These are phyloP conservation scores for Drosophila bipectinata DNA, from an alignment of 1,140 invertebrate genomes.

Conservation along the genomic window DNA sequence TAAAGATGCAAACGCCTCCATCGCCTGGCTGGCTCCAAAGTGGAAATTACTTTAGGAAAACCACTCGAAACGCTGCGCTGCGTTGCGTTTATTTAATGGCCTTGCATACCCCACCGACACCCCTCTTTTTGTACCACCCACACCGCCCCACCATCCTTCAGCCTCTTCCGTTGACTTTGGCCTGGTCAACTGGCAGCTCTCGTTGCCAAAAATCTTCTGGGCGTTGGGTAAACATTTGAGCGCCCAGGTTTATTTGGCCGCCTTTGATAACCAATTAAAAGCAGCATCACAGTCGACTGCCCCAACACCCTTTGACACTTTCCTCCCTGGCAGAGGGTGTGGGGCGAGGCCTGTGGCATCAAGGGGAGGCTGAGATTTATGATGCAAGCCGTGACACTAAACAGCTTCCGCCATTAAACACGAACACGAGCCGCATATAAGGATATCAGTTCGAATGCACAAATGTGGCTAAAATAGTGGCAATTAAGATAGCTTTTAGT, in stretches of 20 bases:
- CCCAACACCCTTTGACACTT: slow-evolving; percentile 65
- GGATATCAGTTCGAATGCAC: slow-evolving; percentile 14
- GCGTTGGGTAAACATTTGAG: slow-evolving; percentile 55
- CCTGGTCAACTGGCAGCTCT: slow-evolving; percentile 45
- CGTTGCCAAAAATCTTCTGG: slow-evolving; percentile 49
- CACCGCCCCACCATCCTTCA: not conserved
- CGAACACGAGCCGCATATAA: slow-evolving; percentile 56
- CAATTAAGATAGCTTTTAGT: not conserved
- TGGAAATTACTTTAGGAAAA: slow-evolving; percentile 73
- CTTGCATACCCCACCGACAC: slow-evolving; percentile 15
- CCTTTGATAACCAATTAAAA: slow-evolving; percentile 58
- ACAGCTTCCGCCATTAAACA: slow-evolving; percentile 81
- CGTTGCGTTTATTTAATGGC: slow-evolving; percentile 75
- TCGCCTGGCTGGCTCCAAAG: slow-evolving; percentile 62
- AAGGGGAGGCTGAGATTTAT: slow-evolving; percentile 57
- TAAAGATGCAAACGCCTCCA: slow-evolving; percentile 64
- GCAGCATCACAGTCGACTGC: slow-evolving; percentile 48
- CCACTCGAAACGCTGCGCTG: slow-evolving; percentile 65
- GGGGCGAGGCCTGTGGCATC: not conserved
- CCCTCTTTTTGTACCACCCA: not conserved
- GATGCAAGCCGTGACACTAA: slow-evolving; percentile 70
- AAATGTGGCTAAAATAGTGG: not conserved
- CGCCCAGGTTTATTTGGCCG: slow-evolving; percentile 53
- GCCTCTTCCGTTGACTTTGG: slow-evolving; percentile 13
- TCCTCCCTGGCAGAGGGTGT: not conserved